These are phyloP conservation scores for Halictus quadricinctus DNA, from an alignment of 2,888 invertebrate genomes.

Conservation along the genomic window DNA sequence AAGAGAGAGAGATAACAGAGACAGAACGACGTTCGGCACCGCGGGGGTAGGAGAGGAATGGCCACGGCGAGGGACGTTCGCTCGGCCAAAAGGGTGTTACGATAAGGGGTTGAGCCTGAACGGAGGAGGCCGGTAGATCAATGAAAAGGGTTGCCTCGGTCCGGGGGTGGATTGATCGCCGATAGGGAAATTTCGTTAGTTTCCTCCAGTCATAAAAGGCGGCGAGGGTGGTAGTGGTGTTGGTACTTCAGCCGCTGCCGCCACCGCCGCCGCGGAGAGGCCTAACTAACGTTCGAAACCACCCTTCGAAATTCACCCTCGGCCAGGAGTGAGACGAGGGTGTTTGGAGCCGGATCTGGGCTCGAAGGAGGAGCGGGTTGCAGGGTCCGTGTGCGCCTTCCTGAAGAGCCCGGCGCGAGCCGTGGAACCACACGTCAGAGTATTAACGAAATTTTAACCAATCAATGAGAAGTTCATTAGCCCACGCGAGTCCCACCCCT, in stretches of 20 bases:
- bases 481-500: constrained; percentile 68
- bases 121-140: constrained; percentile 78
- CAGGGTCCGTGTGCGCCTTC: constrained; percentile 60
- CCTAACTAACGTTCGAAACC: constrained; percentile 76
- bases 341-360: constrained; percentile 54
- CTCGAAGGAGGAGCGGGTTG: constrained; percentile 62
- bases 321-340: constrained; percentile 75
- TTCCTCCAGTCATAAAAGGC: constrained; percentile 77
- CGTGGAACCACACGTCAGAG: constrained; percentile 79
- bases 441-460: constrained; percentile 82
- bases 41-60: constrained; percentile 48
- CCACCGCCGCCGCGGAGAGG: constrained; percentile 71
- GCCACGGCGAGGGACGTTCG: constrained; percentile 68
- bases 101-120: constrained; percentile 77
- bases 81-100: constrained; percentile 77
- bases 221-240: constrained; percentile 67
- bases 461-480: constrained; percentile 82
- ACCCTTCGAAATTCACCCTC: constrained; percentile 78
- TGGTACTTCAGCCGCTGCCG: constrained; percentile 59
- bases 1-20: constrained; percentile 45
- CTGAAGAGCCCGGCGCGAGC: constrained; percentile 68
- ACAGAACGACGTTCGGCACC: constrained; percentile 56
- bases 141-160: constrained; percentile 76
- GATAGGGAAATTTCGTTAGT: constrained; percentile 82
- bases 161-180: constrained; percentile 78